Conservation (phyloP, 1,140 invertebrate genomes). For the Bombus pyrosoma region DNA sequence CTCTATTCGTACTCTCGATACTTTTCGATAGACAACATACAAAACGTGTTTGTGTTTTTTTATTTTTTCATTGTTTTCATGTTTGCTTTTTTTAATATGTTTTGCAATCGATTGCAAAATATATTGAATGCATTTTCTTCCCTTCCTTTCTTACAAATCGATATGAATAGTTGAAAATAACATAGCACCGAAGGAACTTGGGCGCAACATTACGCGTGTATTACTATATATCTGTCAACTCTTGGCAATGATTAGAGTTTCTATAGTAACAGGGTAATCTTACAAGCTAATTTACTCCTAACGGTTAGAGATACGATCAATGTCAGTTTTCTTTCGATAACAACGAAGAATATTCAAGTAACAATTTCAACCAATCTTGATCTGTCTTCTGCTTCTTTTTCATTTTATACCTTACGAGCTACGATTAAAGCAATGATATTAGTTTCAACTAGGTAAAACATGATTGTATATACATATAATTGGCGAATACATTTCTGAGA, state of each 20-base stretch:
- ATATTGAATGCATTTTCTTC: neutral
- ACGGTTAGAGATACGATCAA: conserved; percentile 45
- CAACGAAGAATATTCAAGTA: conserved; percentile 68
- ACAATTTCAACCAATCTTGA: conserved; percentile 69
- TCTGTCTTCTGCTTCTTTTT: neutral
- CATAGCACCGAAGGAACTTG: conserved; percentile 61
- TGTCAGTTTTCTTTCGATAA: conserved; percentile 51
- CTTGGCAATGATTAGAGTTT: conserved; percentile 57
- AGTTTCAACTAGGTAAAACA: conserved; percentile 22
- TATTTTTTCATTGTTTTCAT: neutral
- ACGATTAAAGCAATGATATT: conserved; percentile 19
- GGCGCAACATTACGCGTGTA: conserved; percentile 54
- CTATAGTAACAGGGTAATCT: conserved; percentile 46
- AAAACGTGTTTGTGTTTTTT: conserved; percentile 32
- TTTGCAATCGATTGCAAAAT: neutral
- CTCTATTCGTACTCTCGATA: conserved; percentile 15
- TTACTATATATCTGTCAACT: conserved; percentile 23
- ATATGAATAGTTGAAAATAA: conserved; percentile 49
- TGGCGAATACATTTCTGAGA: neutral
- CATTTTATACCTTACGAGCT: neutral
- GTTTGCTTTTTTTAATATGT: neutral
- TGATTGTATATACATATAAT: conserved; percentile 37
- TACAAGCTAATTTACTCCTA: conserved; percentile 52
- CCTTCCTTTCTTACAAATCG: conserved; percentile 5
- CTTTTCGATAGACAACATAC: conserved; percentile 46